Conservation (phyloP, 2,113 vertebrate genomes). For the Speoplatyrhinus poulsoni region DNA sequence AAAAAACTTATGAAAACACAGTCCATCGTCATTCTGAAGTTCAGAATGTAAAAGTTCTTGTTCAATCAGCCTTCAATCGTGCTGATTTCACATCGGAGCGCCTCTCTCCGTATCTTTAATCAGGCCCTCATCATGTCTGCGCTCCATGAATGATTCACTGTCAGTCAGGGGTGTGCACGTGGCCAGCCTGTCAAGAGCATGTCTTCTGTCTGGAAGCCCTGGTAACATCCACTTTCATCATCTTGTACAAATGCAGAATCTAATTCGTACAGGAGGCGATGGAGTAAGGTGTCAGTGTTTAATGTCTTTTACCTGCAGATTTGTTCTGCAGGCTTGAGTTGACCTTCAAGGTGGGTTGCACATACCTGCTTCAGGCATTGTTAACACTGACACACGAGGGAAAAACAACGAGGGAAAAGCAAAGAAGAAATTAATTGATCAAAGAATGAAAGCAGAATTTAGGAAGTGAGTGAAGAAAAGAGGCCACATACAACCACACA, state of each 20-base stretch:
- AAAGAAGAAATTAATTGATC: too few species aligned
- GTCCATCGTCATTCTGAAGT: background rate
- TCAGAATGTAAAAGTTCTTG: conserved; percentile 35
- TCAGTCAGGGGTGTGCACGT: conserved; percentile 49
- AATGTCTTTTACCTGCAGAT: conserved; percentile 35
- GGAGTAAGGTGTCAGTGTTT: conserved; percentile 6
- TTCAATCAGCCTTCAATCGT: conserved; percentile 54
- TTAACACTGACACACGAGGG: too few species aligned
- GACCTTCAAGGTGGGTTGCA: too few species aligned
- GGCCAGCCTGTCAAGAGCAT: conserved; percentile 53
- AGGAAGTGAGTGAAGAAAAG: too few species aligned
- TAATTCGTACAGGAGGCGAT: background rate
- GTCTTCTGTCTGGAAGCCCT: conserved; percentile 48
- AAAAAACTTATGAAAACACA: background rate
- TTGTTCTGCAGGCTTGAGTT: too few species aligned
- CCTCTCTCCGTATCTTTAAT: conserved; percentile 55
- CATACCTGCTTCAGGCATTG: too few species aligned
- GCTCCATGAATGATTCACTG: conserved; percentile 63
- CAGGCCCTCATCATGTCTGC: conserved; percentile 64
- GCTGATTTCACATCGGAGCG: conserved; percentile 54
- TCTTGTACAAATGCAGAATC: conserved; percentile 34
- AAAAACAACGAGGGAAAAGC: too few species aligned
- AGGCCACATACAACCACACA: too few species aligned
- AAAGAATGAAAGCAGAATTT: too few species aligned
- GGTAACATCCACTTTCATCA: conserved; percentile 12